phyloP scores from a whole-genome alignment of 2,888 invertebrate genomes.

The Mayetiola destructor region DNA sequence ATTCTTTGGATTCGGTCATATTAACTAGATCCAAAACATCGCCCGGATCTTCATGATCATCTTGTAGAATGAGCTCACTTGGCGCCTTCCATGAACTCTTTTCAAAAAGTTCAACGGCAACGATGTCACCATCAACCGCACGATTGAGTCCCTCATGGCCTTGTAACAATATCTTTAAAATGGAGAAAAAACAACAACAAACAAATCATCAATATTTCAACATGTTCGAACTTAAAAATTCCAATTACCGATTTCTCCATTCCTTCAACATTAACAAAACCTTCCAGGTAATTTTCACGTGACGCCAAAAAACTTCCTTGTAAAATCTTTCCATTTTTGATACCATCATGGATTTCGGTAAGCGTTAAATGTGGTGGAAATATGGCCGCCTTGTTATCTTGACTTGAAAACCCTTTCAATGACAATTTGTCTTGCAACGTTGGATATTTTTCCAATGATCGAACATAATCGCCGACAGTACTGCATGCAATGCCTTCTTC shows the following conservation, averaged over 20 bases:
- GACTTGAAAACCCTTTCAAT: slow-evolving; percentile 47
- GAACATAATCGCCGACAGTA: slow-evolving; percentile 56
- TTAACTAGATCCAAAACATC: slow-evolving; percentile 50
- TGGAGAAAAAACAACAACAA: slow-evolving; percentile 8
- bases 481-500: slow-evolving; percentile 54
- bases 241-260: slow-evolving; percentile 60
- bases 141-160: slow-evolving; percentile 77
- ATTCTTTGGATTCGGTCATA: slow-evolving; percentile 26
- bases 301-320: slow-evolving; percentile 79
- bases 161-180: slow-evolving; percentile 59
- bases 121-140: slow-evolving; percentile 86
- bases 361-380: slow-evolving; percentile 77
- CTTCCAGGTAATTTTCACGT: slow-evolving; percentile 88
- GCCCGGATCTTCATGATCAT: slow-evolving; percentile 54
- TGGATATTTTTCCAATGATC: slow-evolving; percentile 49
- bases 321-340: slow-evolving; percentile 56
- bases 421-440: slow-evolving; percentile 71
- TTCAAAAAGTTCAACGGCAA: slow-evolving; percentile 79
- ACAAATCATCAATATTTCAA: neutral
- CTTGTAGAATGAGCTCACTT: slow-evolving; percentile 68
- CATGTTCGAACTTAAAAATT: no score
- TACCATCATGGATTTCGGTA: slow-evolving; percentile 59
- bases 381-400: slow-evolving; percentile 46
- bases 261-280: slow-evolving; percentile 64
- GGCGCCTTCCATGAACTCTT: slow-evolving; percentile 83